A percentile compares a stretch with the other conserved stretches of the same genome.
phyloP scores from a whole-genome alignment of 2,113 vertebrate species.

The Alligator sinensis region DNA sequence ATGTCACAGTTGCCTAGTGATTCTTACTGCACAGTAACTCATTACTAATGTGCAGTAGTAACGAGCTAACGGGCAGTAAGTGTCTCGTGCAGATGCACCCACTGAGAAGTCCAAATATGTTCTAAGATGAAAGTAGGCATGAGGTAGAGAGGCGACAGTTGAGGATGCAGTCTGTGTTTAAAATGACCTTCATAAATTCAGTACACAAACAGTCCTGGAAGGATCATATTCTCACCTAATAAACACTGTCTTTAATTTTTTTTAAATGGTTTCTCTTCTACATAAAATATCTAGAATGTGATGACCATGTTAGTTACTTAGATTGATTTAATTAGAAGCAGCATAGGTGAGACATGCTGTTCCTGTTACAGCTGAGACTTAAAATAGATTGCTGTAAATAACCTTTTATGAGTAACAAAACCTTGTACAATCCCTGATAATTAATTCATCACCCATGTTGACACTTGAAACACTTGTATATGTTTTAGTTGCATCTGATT shows the following conservation, averaged over 20 bases:
- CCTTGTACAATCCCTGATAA: background rate
- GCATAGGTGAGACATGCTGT: conserved; percentile 47
- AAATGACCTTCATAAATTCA: conserved; percentile 36
- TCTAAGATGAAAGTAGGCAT: background rate
- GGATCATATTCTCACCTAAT: conserved; percentile 38
- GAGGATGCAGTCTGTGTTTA: background rate
- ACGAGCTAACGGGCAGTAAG: too few relatives aligned
- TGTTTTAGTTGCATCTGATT: conserved; percentile 40
- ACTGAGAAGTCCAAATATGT: background rate
- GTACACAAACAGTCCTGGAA: conserved; percentile 48
- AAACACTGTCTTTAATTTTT: conserved; percentile 33
- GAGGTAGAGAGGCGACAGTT: background rate
- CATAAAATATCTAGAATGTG: conserved; percentile 49
- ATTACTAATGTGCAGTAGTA: too few relatives aligned
- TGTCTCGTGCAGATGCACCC: too few relatives aligned
- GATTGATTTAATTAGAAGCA: conserved; percentile 41
- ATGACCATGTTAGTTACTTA: conserved; percentile 49
- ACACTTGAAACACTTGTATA: background rate
- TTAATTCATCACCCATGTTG: conserved; percentile 42
- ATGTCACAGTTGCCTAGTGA: too few relatives aligned
- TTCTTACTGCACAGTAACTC: too few relatives aligned
- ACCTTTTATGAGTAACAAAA: conserved; percentile 60
- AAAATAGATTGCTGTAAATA: conserved; percentile 71
- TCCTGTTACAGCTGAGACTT: conserved; percentile 45
- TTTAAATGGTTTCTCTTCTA: conserved; percentile 39